Conservation (phyloP, 2,888 invertebrate genomes). For the Phrixothrix hirtus region DNA sequence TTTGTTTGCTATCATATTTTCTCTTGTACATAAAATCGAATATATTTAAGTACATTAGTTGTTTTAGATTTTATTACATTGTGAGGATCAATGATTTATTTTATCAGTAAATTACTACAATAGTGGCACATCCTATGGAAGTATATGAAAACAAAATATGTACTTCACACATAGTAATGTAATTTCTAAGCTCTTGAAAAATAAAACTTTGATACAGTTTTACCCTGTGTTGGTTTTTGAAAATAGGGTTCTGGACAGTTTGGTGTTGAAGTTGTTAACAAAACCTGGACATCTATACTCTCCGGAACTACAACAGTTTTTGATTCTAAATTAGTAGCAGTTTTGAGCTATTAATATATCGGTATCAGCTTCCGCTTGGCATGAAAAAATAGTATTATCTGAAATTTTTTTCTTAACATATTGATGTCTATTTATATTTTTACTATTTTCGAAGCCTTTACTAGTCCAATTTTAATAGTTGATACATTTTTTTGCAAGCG, state of each 20-base stretch:
- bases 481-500: background rate
- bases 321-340: constrained; percentile 23
- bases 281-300: constrained; percentile 18
- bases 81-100: too few species aligned
- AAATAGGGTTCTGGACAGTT: constrained; percentile 5
- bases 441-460: constrained; percentile 24
- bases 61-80: too few species aligned
- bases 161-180: constrained; percentile 4
- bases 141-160: constrained; percentile 16
- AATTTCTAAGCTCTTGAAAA: constrained; percentile 3
- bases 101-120: too few species aligned
- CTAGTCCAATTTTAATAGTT: constrained; percentile 21
- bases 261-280: constrained; percentile 4
- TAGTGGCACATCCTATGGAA: constrained; percentile 24
- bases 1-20: too few species aligned
- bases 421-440: constrained; percentile 28
- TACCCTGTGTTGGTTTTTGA: constrained; percentile 3
- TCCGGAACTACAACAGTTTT: constrained; percentile 19
- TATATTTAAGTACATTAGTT: constrained; percentile 21
- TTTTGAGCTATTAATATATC: constrained; percentile 17
- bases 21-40: too few species aligned
- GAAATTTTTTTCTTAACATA: constrained; percentile 20
- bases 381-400: constrained; percentile 17
- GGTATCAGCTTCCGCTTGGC: constrained; percentile 16
- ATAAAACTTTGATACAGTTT: background rate